Evolutionary conservation across 2,113 vertebrate genomes (phyloP).

Genomic region (Nothoprocta pentlandii): DNA sequence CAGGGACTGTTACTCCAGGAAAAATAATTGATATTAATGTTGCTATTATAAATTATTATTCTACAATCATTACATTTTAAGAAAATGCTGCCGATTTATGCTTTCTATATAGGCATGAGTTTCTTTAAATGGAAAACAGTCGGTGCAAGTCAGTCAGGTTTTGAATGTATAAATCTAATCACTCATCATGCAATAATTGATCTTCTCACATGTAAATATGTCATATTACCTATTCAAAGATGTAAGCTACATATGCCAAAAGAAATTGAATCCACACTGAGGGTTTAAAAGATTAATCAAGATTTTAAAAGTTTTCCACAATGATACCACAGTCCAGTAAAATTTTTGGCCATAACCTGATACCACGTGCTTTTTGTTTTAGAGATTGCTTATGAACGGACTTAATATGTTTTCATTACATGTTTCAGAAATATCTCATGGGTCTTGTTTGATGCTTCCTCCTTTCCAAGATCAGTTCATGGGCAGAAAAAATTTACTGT

Average conservation of each 20-base stretch:
- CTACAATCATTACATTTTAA: constrained; percentile 40
- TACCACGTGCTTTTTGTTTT: neutral
- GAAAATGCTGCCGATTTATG: constrained; percentile 38
- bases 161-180: constrained; percentile 49
- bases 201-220: constrained; percentile 57
- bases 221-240: constrained; percentile 21
- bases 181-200: constrained; percentile 47
- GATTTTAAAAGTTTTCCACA: neutral
- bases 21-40: constrained; percentile 55
- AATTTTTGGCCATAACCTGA: neutral
- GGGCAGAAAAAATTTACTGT: neutral
- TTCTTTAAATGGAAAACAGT: constrained; percentile 43
- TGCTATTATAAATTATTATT: constrained; percentile 58
- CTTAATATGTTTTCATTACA: neutral
- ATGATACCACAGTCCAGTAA: neutral
- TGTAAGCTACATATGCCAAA: neutral
- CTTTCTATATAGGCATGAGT: neutral
- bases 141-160: constrained; percentile 44
- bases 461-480: neutral
- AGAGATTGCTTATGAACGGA: neutral
- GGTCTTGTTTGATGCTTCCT: neutral
- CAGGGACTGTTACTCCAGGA: neutral
- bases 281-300: constrained; percentile 15
- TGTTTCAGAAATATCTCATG: neutral
- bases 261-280: neutral